Evolutionary conservation across 2,113 vertebrate species (phyloP).

Genomic region (Vidua chalybeata): DNA sequence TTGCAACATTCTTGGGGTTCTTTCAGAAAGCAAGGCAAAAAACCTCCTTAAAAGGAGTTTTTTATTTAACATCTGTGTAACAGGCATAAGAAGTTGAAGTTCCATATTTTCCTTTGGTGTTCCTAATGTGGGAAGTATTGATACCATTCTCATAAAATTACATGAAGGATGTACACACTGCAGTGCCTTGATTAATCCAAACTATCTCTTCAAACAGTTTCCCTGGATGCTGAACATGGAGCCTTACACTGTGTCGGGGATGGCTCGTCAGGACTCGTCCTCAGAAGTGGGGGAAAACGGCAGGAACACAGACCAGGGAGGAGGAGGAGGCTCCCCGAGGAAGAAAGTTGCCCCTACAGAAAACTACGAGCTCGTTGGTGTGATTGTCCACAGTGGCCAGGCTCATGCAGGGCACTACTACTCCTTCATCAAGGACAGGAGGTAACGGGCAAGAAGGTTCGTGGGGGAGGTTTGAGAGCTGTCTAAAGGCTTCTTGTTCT

Average conservation of each 20-base stretch:
- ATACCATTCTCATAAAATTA: neutral
- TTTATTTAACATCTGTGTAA: neutral
- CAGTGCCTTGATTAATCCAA: neutral
- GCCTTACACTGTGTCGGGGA: slow-evolving; percentile 96
- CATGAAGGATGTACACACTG: rapidly evolving
- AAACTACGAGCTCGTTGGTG: slow-evolving; percentile 96
- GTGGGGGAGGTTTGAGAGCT: neutral
- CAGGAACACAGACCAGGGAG: slow-evolving; percentile 79
- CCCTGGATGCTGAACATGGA: slow-evolving; percentile 99
- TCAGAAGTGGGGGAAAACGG: slow-evolving; percentile 87
- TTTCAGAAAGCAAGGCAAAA: neutral
- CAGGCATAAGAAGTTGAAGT: neutral
- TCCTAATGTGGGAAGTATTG: neutral
- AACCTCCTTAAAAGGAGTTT: neutral
- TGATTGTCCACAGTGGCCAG: slow-evolving; percentile 97
- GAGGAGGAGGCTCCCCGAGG: slow-evolving; percentile 87
- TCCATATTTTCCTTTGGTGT: neutral
- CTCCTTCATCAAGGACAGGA: slow-evolving; percentile 97
- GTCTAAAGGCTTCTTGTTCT: neutral
- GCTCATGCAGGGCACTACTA: slow-evolving; percentile 98
- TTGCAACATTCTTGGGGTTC: neutral
- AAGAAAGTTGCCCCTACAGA: slow-evolving; percentile 98
- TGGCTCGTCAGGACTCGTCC: slow-evolving; percentile 95
- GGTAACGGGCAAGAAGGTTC: slow-evolving; percentile 69
- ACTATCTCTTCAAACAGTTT: slow-evolving; percentile 79